Conservation (phyloP, 2,797 vertebrate genomes). For the Bucorvus abyssinicus region DNA sequence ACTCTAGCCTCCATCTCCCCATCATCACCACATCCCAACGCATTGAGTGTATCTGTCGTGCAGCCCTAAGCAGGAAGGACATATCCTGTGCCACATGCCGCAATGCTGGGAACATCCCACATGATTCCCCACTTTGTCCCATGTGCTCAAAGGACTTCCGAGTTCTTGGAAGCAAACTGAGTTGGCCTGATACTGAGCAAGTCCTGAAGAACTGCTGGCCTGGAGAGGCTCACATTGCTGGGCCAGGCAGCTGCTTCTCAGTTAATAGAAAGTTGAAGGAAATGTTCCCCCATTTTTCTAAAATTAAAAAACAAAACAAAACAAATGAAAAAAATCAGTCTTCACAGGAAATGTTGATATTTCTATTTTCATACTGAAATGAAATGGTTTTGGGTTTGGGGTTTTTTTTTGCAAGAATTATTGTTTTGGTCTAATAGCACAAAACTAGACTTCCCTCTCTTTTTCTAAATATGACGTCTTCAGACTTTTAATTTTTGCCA, state of each 20-base stretch:
- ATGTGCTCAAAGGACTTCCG: background rate
- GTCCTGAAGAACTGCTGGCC: background rate
- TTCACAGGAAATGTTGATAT: background rate
- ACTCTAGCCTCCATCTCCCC: background rate
- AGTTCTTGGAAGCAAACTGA: background rate
- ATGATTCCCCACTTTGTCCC: background rate
- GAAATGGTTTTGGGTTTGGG: background rate
- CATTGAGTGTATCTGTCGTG: rapidly evolving
- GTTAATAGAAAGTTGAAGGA: background rate
- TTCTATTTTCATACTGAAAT: background rate
- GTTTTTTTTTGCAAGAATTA: background rate
- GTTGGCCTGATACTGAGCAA: background rate
- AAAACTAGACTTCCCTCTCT: background rate
- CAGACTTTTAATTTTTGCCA: background rate
- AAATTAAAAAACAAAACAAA: background rate
- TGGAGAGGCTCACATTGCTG: background rate
- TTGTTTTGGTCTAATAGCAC: background rate
- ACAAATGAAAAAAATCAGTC: too few species aligned
- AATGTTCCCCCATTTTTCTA: background rate
- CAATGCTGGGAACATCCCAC: background rate
- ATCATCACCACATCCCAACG: background rate
- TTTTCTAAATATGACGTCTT: background rate
- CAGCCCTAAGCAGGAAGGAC: background rate
- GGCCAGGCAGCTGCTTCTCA: background rate
- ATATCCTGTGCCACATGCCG: background rate